Conservation (phyloP, 2,888 invertebrate genomes). For the Diabrotica balteata region DNA sequence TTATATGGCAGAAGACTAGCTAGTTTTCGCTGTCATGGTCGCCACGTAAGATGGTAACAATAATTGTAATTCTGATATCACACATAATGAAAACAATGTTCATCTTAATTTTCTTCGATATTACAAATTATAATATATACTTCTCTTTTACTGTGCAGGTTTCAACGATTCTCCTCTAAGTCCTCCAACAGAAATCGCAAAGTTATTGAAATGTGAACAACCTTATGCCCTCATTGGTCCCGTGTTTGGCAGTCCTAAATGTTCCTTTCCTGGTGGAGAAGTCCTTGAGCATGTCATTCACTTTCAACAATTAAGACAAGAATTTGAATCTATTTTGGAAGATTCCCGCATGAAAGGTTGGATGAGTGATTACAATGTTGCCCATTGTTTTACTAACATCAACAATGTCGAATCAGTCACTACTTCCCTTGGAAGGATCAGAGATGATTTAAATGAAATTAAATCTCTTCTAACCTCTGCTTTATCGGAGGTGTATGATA, state of each 20-base stretch:
- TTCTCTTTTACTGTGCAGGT: constrained; percentile 48
- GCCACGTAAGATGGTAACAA: too few relatives aligned
- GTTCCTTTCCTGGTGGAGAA: constrained; percentile 54
- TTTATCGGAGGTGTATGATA: constrained; percentile 67
- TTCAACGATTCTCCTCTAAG: constrained; percentile 61
- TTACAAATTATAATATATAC: background rate
- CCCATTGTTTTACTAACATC: constrained; percentile 70
- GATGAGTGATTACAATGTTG: constrained; percentile 74
- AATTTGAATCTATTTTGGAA: constrained; percentile 61
- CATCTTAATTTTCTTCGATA: background rate
- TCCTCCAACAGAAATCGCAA: constrained; percentile 60
- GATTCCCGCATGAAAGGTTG: constrained; percentile 61
- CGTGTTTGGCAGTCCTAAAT: constrained; percentile 53
- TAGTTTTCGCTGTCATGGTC: too few relatives aligned
- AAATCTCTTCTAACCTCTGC: constrained; percentile 63
- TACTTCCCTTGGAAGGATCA: constrained; percentile 62
- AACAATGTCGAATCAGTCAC: constrained; percentile 67
- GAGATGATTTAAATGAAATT: constrained; percentile 61
- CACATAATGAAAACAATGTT: too few relatives aligned
- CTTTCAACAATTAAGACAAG: constrained; percentile 63
- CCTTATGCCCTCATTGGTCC: constrained; percentile 54
- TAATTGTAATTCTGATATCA: too few relatives aligned
- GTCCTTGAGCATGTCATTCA: constrained; percentile 54
- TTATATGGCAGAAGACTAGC: too few relatives aligned
- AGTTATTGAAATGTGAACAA: constrained; percentile 52